These are phyloP conservation scores for Pammene fasciana DNA, from an alignment of 2,888 invertebrate genomes.

Conservation along the genomic window DNA sequence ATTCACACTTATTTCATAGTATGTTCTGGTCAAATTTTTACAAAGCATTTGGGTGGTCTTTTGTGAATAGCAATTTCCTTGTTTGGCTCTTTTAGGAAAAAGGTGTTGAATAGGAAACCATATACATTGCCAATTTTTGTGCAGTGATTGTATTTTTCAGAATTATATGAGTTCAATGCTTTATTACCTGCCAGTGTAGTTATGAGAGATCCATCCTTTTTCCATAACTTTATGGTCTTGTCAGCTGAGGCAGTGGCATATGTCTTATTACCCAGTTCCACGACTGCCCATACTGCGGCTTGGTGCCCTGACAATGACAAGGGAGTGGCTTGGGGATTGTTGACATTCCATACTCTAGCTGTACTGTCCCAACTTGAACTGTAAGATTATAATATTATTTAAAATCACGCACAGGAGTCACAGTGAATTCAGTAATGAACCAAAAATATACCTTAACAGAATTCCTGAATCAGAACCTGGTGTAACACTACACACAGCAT, in stretches of 20 bases:
- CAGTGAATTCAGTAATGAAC: background rate
- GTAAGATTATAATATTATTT: conserved; percentile 54
- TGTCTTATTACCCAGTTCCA: conserved; percentile 80
- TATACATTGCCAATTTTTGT: too few relatives aligned
- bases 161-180: too few relatives aligned
- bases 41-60: too few relatives aligned
- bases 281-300: conserved; percentile 93
- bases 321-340: conserved; percentile 75
- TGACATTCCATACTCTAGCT: conserved; percentile 91
- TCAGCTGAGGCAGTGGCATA: conserved; percentile 96
- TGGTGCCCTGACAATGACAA: conserved; percentile 87
- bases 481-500: conserved; percentile 85
- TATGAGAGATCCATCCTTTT: conserved; percentile 85
- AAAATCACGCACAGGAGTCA: background rate
- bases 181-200: conserved; percentile 86
- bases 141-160: too few relatives aligned
- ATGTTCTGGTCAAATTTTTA: too few relatives aligned
- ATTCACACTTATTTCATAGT: too few relatives aligned
- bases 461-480: conserved; percentile 72
- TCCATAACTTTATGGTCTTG: conserved; percentile 94
- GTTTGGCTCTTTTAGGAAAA: too few relatives aligned
- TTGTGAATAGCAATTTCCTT: too few relatives aligned
- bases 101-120: too few relatives aligned
- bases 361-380: conserved; percentile 98
- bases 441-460: conserved; percentile 63